A percentile compares a stretch with the other conserved stretches of the same genome.
phyloP scores from a whole-genome alignment of 2,797 vertebrate genomes.

The Decapterus maruadsi region DNA sequence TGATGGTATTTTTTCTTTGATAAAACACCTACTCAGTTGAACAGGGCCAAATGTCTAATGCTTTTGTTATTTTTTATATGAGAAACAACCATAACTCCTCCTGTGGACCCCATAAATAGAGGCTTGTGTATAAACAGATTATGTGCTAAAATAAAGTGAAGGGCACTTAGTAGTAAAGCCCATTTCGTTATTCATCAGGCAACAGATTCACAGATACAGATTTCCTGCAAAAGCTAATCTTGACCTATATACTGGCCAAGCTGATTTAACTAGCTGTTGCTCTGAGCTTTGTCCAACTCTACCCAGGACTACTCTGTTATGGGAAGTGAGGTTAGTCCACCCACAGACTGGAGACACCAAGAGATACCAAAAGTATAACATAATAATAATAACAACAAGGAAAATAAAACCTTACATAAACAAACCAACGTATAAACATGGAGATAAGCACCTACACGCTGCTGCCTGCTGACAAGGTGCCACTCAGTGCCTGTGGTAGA shows the following conservation, averaged over 20 bases:
- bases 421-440: constrained; percentile 10
- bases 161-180: too few relatives aligned
- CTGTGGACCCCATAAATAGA: not conserved
- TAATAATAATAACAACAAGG: not conserved
- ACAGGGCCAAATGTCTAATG: not conserved
- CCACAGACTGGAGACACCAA: not conserved
- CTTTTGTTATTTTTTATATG: too few relatives aligned
- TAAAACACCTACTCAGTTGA: not conserved
- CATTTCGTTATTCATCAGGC: not conserved
- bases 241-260: not conserved
- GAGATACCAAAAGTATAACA: not conserved
- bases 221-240: not conserved
- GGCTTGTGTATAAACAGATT: not conserved
- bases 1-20: not conserved
- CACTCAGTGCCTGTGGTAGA: not conserved
- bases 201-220: not conserved
- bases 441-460: not conserved
- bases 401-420: not conserved
- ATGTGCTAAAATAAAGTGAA: not conserved
- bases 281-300: not conserved
- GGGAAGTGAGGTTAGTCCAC: not conserved
- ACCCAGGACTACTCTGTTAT: not conserved
- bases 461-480: constrained; percentile 13
- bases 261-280: not conserved
- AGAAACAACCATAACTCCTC: not conserved